Base-by-base conservation (phyloP, 2,888 invertebrate genomes). In the Abscondita cerata region DNA sequence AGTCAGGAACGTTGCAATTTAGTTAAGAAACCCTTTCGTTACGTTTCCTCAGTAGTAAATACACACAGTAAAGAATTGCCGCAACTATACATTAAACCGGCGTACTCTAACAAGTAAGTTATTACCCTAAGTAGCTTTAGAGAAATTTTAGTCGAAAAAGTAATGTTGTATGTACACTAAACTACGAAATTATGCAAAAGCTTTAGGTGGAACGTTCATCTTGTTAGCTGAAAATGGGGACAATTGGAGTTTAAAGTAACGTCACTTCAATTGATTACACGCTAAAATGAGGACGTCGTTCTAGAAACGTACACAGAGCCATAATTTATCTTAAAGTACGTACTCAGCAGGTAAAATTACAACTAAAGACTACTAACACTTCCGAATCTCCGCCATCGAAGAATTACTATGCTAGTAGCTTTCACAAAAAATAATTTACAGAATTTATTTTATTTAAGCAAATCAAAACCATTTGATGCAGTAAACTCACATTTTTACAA, bases 331-430 rank as follows among this genome's bases (percentile, higher is more conserved):
- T 12, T 36, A 36, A 2, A 5, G 3, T 40, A 48, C n/a, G 12
- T 19, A 63, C 61, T 64, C 56, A 65, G 62, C 47, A 34, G 65
- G 59, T 13, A 36, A 47, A 47, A 38, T 52, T 50, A 25, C 9
- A 59, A 31, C 18, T 50, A 12, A 31, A n/a, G 47, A 57, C 44
- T 12, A 51, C n/a, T n/a, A n/a, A n/a, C n/a, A n/a, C n/a, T n/a
- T n/a, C n/a, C n/a, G n/a, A n/a, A n/a, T n/a, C n/a, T n/a, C n/a
- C n/a, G n/a, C n/a, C n/a, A n/a, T n/a, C n/a, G n/a, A n/a, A n/a
- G n/a, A n/a, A n/a, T n/a, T n/a, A n/a, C n/a, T n/a, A n/a, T n/a
- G n/a, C n/a, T n/a, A n/a, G n/a, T 31, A 52, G 62, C 65, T 65
- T 65, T 65, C 65, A 51, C 65, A 48, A n/a, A n/a, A n/a, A n/a